A percentile compares a stretch with the other conserved stretches of the same genome.
phyloP scores from a whole-genome alignment of 2,113 vertebrate genomes.

The Noturus placidus region DNA sequence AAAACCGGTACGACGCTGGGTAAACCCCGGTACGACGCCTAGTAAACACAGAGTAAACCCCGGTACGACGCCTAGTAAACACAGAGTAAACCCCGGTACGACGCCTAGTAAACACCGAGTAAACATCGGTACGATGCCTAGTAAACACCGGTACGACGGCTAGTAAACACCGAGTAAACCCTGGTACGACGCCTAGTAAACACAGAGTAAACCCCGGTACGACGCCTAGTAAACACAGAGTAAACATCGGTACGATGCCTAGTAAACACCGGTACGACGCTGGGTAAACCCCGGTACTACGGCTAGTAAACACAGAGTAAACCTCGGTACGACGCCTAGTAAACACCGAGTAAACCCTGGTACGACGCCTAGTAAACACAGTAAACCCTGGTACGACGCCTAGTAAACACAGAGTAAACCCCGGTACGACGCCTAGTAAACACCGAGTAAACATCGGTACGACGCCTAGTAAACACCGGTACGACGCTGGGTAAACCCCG shows the following conservation, averaged over 20 bases:
- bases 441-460: background rate
- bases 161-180: background rate
- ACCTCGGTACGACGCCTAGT: background rate
- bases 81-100: background rate
- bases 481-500: background rate
- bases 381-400: background rate
- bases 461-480: background rate
- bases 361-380: background rate
- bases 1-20: too few relatives aligned
- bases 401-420: too few relatives aligned
- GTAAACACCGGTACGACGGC: too few relatives aligned
- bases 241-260: background rate
- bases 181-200: background rate
- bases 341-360: background rate
- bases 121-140: too few relatives aligned
- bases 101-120: too few relatives aligned
- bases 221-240: background rate
- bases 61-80: background rate
- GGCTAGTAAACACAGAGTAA: background rate
- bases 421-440: too few relatives aligned
- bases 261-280: too few relatives aligned
- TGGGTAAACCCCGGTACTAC: too few relatives aligned
- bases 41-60: background rate
- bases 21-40: background rate
- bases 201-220: background rate